Percentiles rank a stretch among this genome's conserved stretches.
Evolutionary conservation across 1,140 invertebrate species (phyloP).

Genomic region (Oscheius sp.): DNA sequence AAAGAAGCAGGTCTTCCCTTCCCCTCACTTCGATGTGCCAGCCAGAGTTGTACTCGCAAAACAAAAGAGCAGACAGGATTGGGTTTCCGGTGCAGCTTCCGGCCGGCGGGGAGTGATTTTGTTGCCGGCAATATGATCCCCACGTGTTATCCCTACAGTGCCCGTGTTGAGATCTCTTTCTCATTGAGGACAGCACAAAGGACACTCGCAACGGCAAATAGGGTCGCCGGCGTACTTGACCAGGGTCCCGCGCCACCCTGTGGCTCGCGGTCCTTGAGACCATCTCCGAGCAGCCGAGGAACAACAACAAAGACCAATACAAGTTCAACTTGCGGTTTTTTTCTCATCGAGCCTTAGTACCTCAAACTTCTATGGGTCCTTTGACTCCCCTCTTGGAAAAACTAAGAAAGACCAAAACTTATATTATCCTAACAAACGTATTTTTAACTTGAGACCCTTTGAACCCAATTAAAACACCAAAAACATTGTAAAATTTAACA

Average conservation of each 20-base stretch:
- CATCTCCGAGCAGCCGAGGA: background rate
- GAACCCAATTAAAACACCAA: background rate
- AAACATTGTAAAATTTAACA: background rate
- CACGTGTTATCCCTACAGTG: background rate
- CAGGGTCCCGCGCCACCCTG: background rate
- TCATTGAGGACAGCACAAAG: slow-evolving; percentile 11
- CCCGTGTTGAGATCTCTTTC: slow-evolving; percentile 8
- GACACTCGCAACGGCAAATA: slow-evolving; percentile 1
- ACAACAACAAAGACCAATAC: too few species aligned
- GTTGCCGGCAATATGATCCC: background rate
- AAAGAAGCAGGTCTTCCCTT: too few species aligned
- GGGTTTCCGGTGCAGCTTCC: background rate
- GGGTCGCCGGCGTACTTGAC: background rate
- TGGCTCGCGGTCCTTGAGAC: slow-evolving; percentile 1
- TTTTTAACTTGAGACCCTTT: too few species aligned
- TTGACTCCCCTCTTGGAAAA: too few species aligned
- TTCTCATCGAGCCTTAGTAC: too few species aligned
- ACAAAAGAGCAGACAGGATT: too few species aligned
- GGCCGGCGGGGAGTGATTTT: background rate
- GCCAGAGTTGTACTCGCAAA: too few species aligned
- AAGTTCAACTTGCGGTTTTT: too few species aligned
- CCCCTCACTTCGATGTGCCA: too few species aligned
- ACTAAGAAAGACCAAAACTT: too few species aligned
- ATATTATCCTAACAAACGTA: too few species aligned
- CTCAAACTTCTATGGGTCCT: too few species aligned